Evolutionary conservation across 2,797 vertebrate species (phyloP), one percentile per base, ranked within the genome.

Genomic region (Benthosema pterotum): DNA sequence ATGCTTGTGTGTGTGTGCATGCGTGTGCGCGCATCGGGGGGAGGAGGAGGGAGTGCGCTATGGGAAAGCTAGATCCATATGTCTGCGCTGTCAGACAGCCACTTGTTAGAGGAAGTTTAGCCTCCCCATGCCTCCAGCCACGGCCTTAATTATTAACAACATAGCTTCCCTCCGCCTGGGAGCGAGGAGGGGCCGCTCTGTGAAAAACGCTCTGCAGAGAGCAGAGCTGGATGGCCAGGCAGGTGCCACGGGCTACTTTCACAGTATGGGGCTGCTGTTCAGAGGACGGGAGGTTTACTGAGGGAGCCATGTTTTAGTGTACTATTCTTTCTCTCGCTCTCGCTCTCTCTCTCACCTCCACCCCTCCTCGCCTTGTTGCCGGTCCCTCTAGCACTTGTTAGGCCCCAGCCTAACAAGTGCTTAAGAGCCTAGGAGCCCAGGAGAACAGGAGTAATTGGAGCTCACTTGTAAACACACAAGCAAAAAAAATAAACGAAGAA

Each of bases 51-150:
- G 83, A 69, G 84, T 72, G 67, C 75, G 79, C 85, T 78, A 80
- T 71, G 74, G 71, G 73, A 76, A 79, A 81, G 87, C 67, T 57
- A 72, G 82, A 86, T 84, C 88, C 89, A 87, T 90, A 89, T 86
- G 85, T 91, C 88, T 86, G 75, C 45, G 81, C 89, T 89, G 88
- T 91, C 88, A 91, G 85, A 77, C 80, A 87, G 85, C 87, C 88
- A 90, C 89, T 90, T 91, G 90, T 88, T 89, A 91, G 84, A 87
- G 89, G 87, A 91, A 90, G 91, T 92, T 92, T 91, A 91, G 90
- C 90, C 87, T 88, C 89, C 81, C 83, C 72, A 82, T 80, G 90
- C 87, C 88, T 91, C 83, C 82, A 91, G 90, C 90, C 87, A 86
- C 83, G 77, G 75, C 87, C 77, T 92, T 91, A 92, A 91, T 92